phyloP scores from a whole-genome alignment of 2,888 invertebrate genomes.

The Nipponacmea schrenckii region DNA sequence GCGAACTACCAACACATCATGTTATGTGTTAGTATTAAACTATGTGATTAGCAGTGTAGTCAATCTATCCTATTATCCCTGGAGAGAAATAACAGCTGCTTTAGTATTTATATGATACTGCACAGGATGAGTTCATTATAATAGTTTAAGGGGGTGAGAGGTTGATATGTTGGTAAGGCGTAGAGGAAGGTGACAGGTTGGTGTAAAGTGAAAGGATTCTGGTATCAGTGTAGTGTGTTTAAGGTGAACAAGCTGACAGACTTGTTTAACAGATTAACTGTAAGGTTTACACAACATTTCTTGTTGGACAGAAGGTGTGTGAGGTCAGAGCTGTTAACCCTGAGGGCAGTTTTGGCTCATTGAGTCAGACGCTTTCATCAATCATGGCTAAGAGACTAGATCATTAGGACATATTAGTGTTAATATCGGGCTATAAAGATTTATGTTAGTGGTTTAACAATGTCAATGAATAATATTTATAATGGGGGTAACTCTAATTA shows the following conservation, averaged over 20 bases:
- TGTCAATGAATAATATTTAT: conserved; percentile 25
- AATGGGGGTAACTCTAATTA: conserved; percentile 17
- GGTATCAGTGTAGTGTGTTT: background rate
- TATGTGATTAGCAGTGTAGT: conserved; percentile 26
- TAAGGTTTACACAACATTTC: background rate
- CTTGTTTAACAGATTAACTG: too few species aligned
- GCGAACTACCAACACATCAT: background rate
- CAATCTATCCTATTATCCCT: conserved; percentile 28
- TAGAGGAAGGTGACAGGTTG: conserved; percentile 3
- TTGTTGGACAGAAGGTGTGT: background rate
- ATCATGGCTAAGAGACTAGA: conserved; percentile 30
- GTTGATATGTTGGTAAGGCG: conserved; percentile 14
- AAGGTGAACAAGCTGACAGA: too few species aligned
- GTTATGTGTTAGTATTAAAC: conserved; percentile 27
- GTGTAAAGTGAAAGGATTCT: background rate
- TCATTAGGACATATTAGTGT: conserved; percentile 28
- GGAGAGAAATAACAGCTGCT: conserved; percentile 26
- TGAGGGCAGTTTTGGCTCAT: background rate
- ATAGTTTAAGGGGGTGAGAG: conserved; percentile 13
- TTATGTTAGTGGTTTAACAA: background rate
- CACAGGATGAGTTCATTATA: conserved; percentile 22
- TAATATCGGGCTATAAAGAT: conserved; percentile 6
- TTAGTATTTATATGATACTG: conserved; percentile 18
- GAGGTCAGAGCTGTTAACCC: conserved; percentile 8
- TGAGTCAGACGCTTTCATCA: conserved; percentile 23